Evolutionary conservation across 2,797 vertebrate species (phyloP), one percentile per base, ranked within the genome.

Genomic region (Bradypodion ventrale): DNA sequence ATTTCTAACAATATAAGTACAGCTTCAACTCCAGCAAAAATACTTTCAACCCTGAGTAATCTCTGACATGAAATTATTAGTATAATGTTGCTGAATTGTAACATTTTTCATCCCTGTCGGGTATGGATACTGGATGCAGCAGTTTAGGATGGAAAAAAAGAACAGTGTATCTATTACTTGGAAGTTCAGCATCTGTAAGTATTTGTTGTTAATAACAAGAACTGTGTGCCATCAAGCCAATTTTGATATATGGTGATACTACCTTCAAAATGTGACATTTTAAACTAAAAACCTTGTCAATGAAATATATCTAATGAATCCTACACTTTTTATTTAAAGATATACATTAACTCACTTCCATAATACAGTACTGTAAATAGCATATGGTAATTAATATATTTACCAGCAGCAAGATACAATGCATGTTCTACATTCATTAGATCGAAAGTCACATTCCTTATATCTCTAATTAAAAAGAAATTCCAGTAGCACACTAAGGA

Each of bases 261-360:
- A 59, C 23, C 29, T 27, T 25, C 29, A 59, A 80, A 70, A 60
- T n/a, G 2, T 27, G 37, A 7, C 7, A 4, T 35, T 42, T 73
- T 40, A n/a, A 60, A 25, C 5, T 60, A 59, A 35, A 60, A 59
- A 65, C 29, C 49, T 21, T 49, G 5, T 3, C 0, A 12, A 1
- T 44, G 70, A 42, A 70, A 56, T 5, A 56, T 21, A 13, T 56
- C 77, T 29, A 75, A 69, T 16, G 88, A 79, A 84, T 52, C 52
- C n/a, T 68, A 13, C 27, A 16, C 21, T 49, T n/a, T 68, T 7
- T 29, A 29, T 83, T 73, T 0, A 59, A 32, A 75, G 35, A n/a
- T 66, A 46, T 19, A 49, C 82, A 23, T 12, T n/a, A 46, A 2
- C 2, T 12, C 21, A 56, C 35, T 32, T 4, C 2, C 16, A 78